These are phyloP conservation scores for Aphrocallistes beatrix DNA, from an alignment of 37 sponge, comb jelly and placozoan genomes.

Conservation along the genomic window DNA sequence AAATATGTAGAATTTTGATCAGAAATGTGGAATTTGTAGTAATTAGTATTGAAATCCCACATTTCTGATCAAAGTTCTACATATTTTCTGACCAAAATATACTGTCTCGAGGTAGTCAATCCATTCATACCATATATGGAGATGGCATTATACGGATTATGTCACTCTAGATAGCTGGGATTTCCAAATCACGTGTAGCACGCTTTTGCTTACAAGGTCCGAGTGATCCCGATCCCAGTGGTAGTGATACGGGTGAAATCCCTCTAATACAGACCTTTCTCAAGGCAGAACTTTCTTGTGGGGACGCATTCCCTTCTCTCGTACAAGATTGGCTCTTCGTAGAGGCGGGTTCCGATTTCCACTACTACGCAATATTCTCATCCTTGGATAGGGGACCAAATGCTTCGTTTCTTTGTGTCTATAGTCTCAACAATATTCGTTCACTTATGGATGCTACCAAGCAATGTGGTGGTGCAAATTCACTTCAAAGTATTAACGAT, in stretches of 20 bases:
- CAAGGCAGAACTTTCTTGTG: not conserved
- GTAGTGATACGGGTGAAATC: not conserved
- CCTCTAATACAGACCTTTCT: not conserved
- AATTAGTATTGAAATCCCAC: no score
- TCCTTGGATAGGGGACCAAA: not conserved
- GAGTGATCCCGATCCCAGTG: not conserved
- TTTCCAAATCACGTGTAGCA: not conserved
- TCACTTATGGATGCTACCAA: not conserved
- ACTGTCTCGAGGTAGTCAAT: no score
- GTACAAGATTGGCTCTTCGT: not conserved
- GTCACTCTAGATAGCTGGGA: not conserved
- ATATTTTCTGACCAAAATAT: no score
- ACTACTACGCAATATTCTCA: not conserved
- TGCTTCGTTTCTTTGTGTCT: not conserved
- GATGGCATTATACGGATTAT: no score
- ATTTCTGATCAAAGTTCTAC: no score
- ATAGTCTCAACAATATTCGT: not conserved
- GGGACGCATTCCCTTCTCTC: not conserved
- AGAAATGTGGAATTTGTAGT: no score
- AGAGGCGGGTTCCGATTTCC: not conserved
- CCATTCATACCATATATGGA: no score
- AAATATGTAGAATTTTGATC: no score
- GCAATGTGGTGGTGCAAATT: not conserved
- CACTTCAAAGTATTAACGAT: not conserved
- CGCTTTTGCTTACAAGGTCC: not conserved